These are phyloP conservation scores for Hippocampus guttulatus DNA, from an alignment of 2,113 vertebrate genomes.

Conservation along the genomic window DNA sequence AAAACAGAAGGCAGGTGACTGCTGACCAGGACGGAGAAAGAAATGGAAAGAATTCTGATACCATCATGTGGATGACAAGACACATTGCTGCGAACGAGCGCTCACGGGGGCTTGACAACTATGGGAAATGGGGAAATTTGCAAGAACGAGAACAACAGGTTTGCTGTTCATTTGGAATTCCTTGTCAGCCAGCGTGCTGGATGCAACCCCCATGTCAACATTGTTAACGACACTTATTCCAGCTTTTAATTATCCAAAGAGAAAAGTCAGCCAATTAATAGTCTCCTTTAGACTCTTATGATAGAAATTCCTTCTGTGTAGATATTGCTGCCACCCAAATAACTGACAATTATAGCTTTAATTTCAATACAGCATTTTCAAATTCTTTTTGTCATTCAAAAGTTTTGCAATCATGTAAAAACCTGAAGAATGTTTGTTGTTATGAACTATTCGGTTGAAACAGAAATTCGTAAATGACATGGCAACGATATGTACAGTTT, in stretches of 20 bases:
- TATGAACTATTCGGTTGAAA: too few species aligned
- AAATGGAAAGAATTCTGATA: constrained; percentile 36
- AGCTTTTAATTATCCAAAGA: neutral
- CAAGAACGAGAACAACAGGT: neutral
- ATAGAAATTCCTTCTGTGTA: too few species aligned
- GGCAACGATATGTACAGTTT: too few species aligned
- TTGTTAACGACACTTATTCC: neutral
- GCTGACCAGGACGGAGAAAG: neutral
- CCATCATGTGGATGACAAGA: constrained; percentile 29
- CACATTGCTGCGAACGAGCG: neutral
- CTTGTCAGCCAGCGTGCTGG: neutral
- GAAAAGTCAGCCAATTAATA: neutral
- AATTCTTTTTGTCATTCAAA: neutral
- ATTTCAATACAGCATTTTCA: neutral
- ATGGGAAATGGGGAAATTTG: neutral
- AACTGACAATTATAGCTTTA: neutral
- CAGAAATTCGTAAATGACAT: too few species aligned
- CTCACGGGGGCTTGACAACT: too few species aligned
- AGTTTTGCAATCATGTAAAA: neutral
- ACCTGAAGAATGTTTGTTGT: neutral
- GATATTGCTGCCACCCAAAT: neutral
- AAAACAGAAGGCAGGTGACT: neutral
- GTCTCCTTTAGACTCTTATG: too few species aligned
- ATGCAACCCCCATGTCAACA: neutral
- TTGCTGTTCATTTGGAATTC: neutral